phyloP scores from a whole-genome alignment of 2,113 vertebrate species.

The Leptosomus discolor region DNA sequence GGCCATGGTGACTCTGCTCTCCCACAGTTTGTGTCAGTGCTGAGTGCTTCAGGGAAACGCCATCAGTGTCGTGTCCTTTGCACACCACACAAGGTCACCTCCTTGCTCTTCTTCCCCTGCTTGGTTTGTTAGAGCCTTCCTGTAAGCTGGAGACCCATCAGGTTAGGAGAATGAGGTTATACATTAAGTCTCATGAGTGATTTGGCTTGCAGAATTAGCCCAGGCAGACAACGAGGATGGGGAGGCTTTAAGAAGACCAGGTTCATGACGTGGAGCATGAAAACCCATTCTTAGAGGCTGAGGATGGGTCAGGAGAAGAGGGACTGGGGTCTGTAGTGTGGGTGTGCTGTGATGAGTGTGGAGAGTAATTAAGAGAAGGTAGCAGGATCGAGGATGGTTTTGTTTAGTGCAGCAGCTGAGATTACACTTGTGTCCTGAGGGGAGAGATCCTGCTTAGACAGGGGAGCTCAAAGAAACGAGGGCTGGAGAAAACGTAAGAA shows the following conservation, averaged over 20 bases:
- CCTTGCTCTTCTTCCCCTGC: background rate
- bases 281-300: background rate
- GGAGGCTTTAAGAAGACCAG: background rate
- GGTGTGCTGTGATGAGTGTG: background rate
- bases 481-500: background rate
- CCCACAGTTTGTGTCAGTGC: background rate
- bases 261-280: background rate
- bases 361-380: background rate
- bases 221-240: background rate
- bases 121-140: background rate
- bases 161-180: background rate
- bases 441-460: background rate
- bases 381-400: background rate
- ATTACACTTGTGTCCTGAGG: background rate
- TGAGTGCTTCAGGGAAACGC: background rate
- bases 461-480: background rate
- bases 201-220: background rate
- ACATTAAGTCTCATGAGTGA: accelerated
- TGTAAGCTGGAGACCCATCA: background rate
- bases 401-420: background rate
- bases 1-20: background rate
- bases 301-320: too few relatives aligned
- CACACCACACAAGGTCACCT: background rate
- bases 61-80: background rate
- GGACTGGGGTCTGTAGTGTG: background rate